Evolutionary conservation across 2,797 vertebrate species (phyloP), one percentile per base, ranked within the genome.

Genomic region (Eupleurogrammus muticus): DNA sequence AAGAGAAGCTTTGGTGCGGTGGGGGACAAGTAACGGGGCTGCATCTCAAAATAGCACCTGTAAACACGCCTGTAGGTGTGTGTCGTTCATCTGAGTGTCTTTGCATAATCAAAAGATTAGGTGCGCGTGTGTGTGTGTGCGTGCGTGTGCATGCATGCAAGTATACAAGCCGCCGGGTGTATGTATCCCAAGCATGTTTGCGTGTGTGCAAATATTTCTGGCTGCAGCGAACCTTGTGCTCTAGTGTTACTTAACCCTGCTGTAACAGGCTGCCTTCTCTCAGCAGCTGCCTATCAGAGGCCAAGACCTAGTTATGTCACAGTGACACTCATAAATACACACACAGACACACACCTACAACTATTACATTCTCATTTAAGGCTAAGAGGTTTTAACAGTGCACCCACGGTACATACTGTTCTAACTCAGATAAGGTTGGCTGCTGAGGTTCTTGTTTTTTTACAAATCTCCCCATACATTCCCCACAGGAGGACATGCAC

Each of bases 221-320:
- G 80, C 81, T 80, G 77, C 68, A 53, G 20, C 87, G 83, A 91
- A 91, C 90, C 63, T 89, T 89, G 87, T 80, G 72, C 84, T 83
- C 59, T 44, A 46, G 62, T 90, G 89, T 92, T 91, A 90, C 85
- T 93, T 92, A 92, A 92, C 80, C 77, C 80, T 81, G 61, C 64
- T 81, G 81, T 79, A 81, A 82, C 84, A 75, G 63, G 65, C 73
- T 77, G 73, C 59, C 68, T 75, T 53, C 75, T 80, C 80, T 72
- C 74, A 81, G 67, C 87, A 86, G 85, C 84, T 87, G 82, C 65
- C 58, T 50, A 60, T 80, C 75, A 59, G 48, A 73, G 75, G 63
- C 81, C 72, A 49, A 81, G 71, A 72, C 70, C 73, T 44, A 51
- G 83, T 92, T 88, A 88, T 90, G 86, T 88, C 87, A 87, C 80